A percentile compares a stretch with the other conserved stretches of the same genome.
These are phyloP conservation scores for Aselliscus stoliczkanus DNA, from an alignment of 2,797 vertebrate species.

Conservation along the genomic window DNA sequence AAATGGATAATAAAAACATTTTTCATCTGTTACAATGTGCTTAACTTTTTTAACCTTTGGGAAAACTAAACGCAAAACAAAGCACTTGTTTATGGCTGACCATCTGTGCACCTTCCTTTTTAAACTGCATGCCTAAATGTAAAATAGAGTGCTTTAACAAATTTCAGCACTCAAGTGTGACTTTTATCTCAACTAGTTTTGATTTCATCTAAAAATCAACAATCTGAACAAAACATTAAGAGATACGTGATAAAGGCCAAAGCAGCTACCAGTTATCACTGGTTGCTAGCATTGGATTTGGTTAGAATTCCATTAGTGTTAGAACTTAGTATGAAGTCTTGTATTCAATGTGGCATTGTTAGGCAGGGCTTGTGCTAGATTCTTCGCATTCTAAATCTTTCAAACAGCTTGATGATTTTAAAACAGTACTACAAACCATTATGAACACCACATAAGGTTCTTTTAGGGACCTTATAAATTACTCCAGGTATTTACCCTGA, in stretches of 20 bases:
- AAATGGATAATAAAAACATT: slow-evolving; percentile 69
- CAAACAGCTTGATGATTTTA: not conserved
- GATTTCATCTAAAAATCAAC: not conserved
- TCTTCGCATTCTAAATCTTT: not conserved
- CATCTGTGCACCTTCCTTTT: slow-evolving; percentile 58
- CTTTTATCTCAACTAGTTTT: not conserved
- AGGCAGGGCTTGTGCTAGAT: not conserved
- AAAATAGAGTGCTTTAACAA: slow-evolving; percentile 40
- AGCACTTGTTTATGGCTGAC: slow-evolving; percentile 61
- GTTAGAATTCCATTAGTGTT: not conserved
- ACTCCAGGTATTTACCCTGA: not conserved
- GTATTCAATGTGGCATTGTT: not conserved
- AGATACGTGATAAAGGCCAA: not conserved
- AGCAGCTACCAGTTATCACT: not conserved
- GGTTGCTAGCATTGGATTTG: not conserved
- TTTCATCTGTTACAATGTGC: slow-evolving; percentile 73
- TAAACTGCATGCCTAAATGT: slow-evolving; percentile 65
- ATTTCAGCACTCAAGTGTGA: slow-evolving; percentile 6
- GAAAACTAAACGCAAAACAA: slow-evolving; percentile 68
- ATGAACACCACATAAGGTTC: not conserved
- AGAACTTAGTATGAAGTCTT: not conserved
- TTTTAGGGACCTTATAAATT: not conserved
- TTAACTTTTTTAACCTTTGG: slow-evolving; percentile 72
- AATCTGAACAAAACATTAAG: not conserved
- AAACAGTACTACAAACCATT: not conserved